Base-by-base conservation (phyloP, 2,888 invertebrate genomes). In the Andrena bicolor region DNA sequence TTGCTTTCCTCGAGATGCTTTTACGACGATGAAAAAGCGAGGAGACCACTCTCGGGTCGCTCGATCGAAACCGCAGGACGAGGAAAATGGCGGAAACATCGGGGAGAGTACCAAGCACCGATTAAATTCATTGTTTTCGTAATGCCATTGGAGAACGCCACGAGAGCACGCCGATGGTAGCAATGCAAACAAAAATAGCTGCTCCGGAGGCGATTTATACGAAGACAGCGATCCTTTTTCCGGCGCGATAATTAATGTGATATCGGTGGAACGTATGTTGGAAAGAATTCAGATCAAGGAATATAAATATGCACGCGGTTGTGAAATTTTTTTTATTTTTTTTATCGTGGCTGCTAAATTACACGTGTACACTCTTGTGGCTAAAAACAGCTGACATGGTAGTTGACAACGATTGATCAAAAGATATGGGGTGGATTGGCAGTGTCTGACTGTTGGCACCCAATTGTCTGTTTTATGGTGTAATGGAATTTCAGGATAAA, bases 281-380 rank as follows among this genome's bases (percentile, higher is more conserved):
- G 84, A 88, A 88, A 74, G 84, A 86, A 86, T 89, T 86, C 87
- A 87, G 84, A 86, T 82, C 73, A 74, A 41, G 68, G 71, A 82
- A 69, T 80, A 72, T 82, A 85, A 84, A 81, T 78, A 76, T 76
- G 74, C 68, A 51, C 26, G 13, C 51, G 35, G 66, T 58, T 56
- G 58, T 41, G 74, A 74, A 60, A 35, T 35, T 35, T 48, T n/a
- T 56, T 65, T 23, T 56, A 23, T 23, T 48, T 30, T 16, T n/a
- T 20, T 56, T 26, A 20, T 3, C 23, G 1, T 26, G 68, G 68
- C 61, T 68, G 0, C 60, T 30, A 23, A 60, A 35, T 69, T 35
- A 41, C 49, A 16, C 61, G 61, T 20, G 23, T 30, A 26, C 26
- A 6, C 7, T 10, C 23, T 16, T 2, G 53, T 53, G n/a, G 68